Base-by-base conservation (phyloP, 2,888 invertebrate species). In the Ochlodes sylvanus region DNA sequence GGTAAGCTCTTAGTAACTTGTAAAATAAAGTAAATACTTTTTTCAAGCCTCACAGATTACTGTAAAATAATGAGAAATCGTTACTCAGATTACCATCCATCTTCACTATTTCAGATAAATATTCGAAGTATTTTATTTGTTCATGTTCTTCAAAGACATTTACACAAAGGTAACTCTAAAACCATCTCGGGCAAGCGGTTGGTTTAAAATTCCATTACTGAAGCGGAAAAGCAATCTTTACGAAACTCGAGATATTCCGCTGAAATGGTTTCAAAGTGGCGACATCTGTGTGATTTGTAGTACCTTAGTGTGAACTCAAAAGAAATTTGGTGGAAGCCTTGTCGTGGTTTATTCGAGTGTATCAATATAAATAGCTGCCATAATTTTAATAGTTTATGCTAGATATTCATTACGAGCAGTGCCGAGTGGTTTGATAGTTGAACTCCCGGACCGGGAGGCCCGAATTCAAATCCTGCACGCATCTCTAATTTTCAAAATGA, bases 271-370 rank as follows among this genome's bases (percentile, higher is more conserved):
- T 70, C 69, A 71, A 70, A 71, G 66, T 60, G 68, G 61, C 21
- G 63, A 68, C 54, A 67, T 67, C 70, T 71, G 65, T 69, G 69
- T 69, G 69, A 69, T 72, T 72, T 71, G 60, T 61, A 54, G 72
- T 69, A 71, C 69, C 72, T 75, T 77, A 75, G 73, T 78, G 79
- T 78, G 76, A 79, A 79, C 75, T 77, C 79, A 80, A 76, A 42
- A 15, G 56, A n/a, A 19, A 50, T 50, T 50, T 12, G 12, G 19
- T 19, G 12, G 50, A 50, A 47, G 17, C 17, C 9, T 12, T 42
- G 42, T 42, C 47, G 17, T 10, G 10, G 38, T 38, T 38, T 38
- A 9, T 38, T 38, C 7, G 7, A 10, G 2, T 9, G 38, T 7
- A 10, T 9, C 9, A 0, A 38, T 9, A 38, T 9, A 2, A 38